Percentiles rank a stretch among this genome's conserved stretches.
These are phyloP conservation scores for Eira barbara DNA, from an alignment of 2,113 vertebrate genomes.

Conservation along the genomic window DNA sequence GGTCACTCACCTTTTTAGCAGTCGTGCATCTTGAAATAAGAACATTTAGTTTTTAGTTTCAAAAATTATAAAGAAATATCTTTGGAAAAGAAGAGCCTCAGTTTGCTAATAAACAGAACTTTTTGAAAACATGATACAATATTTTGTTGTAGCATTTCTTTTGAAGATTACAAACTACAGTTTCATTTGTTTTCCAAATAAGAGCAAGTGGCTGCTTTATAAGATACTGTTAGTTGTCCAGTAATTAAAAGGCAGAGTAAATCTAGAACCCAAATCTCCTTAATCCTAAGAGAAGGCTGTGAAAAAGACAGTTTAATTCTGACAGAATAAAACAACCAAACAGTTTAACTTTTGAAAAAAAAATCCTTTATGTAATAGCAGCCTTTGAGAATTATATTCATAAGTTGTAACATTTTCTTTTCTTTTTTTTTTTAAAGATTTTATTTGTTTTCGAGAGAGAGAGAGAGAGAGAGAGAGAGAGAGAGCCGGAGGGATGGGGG, in stretches of 20 bases:
- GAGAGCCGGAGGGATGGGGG: background rate
- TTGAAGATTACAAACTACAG: background rate
- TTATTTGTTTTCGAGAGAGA: background rate
- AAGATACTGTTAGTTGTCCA: background rate
- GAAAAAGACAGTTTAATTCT: background rate
- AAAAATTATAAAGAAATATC: background rate
- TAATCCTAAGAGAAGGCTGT: background rate
- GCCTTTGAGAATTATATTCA: background rate
- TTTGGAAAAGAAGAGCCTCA: background rate
- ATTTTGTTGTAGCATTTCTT: background rate
- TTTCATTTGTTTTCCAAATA: background rate
- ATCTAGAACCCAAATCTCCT: background rate
- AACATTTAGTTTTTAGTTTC: background rate
- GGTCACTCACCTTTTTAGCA: background rate
- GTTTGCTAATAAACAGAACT: background rate
- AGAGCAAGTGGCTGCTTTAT: background rate
- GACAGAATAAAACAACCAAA: background rate
- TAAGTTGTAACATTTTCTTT: background rate
- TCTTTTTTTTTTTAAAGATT: background rate
- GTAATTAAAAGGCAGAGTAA: background rate
- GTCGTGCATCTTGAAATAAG: background rate
- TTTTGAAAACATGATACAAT: background rate
- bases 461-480: background rate
- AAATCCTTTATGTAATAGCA: background rate
- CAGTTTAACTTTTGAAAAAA: background rate